Conservation (phyloP, 2,888 invertebrate species). For the Erannis defoliaria region DNA sequence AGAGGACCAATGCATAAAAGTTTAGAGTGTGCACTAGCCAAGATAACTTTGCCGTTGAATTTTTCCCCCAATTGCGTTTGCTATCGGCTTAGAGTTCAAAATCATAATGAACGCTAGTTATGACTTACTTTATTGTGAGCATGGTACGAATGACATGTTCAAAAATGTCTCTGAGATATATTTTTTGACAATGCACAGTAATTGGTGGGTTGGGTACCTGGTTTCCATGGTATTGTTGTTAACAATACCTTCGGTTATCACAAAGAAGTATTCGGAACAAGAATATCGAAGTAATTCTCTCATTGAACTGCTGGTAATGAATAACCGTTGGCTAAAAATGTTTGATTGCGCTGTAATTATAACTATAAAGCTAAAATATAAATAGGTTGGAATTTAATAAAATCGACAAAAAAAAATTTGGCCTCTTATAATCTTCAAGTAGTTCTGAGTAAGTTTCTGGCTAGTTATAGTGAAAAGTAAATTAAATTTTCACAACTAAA, state of each 20-base stretch:
- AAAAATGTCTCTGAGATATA: slow-evolving; percentile 81
- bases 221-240: slow-evolving; percentile 77
- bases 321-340: slow-evolving; percentile 55
- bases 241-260: slow-evolving; percentile 74
- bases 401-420: neutral
- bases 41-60: slow-evolving; percentile 34
- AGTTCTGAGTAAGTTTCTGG: too few species aligned
- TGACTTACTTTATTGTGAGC: slow-evolving; percentile 17
- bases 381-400: neutral
- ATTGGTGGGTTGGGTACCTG: slow-evolving; percentile 87
- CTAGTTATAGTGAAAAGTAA: too few species aligned
- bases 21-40: slow-evolving; percentile 68
- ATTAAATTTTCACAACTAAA: too few species aligned
- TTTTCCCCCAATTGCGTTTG: slow-evolving; percentile 1
- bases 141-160: slow-evolving; percentile 78
- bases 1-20: slow-evolving; percentile 79
- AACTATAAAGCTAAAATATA: neutral
- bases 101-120: slow-evolving; percentile 40
- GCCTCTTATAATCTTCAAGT: too few species aligned
- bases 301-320: slow-evolving; percentile 65
- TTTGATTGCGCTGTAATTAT: slow-evolving; percentile 41
- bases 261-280: slow-evolving; percentile 69
- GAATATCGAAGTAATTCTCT: slow-evolving; percentile 78
- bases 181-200: slow-evolving; percentile 80
- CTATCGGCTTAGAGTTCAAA: slow-evolving; percentile 47